Evolutionary conservation across 2,888 invertebrate genomes (phyloP).

Genomic region (Lasioglossum pauxillum): DNA sequence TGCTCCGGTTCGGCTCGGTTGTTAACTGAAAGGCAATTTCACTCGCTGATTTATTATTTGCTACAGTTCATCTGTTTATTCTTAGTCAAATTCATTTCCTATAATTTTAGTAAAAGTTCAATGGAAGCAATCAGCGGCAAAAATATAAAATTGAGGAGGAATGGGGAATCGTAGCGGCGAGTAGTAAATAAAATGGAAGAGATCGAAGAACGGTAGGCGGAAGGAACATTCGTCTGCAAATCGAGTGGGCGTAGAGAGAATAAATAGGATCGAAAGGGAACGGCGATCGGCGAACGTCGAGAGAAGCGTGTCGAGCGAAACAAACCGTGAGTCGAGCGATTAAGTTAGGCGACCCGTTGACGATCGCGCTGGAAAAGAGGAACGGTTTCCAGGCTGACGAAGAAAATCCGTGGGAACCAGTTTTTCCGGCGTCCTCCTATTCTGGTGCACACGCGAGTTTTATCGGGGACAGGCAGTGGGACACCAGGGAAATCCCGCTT

Average conservation of each 20-base stretch:
- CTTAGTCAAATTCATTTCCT: not conserved
- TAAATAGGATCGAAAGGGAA: not conserved
- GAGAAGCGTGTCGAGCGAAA: not conserved
- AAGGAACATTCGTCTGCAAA: not conserved
- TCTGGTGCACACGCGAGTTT: constrained; percentile 12
- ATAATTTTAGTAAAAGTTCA: not conserved
- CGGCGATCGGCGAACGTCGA: not conserved
- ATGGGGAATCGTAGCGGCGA: not conserved
- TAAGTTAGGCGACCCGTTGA: not conserved
- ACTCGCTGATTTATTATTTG: not conserved
- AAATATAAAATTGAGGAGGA: not conserved
- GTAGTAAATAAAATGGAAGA: not conserved
- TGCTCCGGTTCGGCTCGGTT: not conserved
- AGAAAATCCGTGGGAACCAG: constrained; percentile 16
- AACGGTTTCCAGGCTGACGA: not conserved
- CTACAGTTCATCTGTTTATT: not conserved
- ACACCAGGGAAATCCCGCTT: constrained; percentile 52
- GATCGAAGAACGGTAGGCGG: not conserved
- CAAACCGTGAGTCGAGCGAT: constrained; percentile 12
- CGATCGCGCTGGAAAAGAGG: not conserved
- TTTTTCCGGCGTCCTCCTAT: not conserved
- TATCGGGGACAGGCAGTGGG: constrained; percentile 40
- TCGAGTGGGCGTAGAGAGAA: not conserved
- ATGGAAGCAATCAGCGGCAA: not conserved
- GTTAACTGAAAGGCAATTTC: not conserved